A percentile compares a stretch with the other conserved stretches of the same genome.
Evolutionary conservation across 2,888 invertebrate genomes (phyloP).

Genomic region (Latrodectus hesperus): DNA sequence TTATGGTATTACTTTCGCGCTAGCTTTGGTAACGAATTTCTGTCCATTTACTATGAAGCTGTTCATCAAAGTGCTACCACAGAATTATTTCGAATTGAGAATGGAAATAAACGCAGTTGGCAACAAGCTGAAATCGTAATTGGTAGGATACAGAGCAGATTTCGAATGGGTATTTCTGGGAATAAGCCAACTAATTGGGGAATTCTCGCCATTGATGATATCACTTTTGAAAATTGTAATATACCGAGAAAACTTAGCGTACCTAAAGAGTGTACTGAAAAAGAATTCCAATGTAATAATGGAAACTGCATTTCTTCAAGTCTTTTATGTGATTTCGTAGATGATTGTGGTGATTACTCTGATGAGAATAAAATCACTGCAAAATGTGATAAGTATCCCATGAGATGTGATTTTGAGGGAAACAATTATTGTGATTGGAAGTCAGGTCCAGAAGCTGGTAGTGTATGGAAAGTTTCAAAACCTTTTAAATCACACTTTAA

Average conservation of each 20-base stretch:
- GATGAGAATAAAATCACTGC: conserved; percentile 57
- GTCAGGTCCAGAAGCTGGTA: conserved; percentile 18
- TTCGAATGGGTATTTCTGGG: conserved; percentile 42
- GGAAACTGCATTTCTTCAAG: conserved; percentile 55
- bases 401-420: conserved; percentile 67
- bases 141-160: conserved; percentile 54
- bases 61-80: conserved; percentile 36
- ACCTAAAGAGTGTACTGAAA: conserved; percentile 22
- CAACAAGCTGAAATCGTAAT: conserved; percentile 41
- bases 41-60: conserved; percentile 37
- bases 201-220: conserved; percentile 67
- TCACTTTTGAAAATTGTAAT: conserved; percentile 60
- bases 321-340: conserved; percentile 63
- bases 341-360: conserved; percentile 68
- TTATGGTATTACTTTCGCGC: conserved; percentile 62
- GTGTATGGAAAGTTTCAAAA: conserved; percentile 14
- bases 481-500: background rate
- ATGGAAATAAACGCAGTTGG: conserved; percentile 30
- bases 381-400: conserved; percentile 60
- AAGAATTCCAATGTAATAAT: conserved; percentile 52
- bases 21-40: background rate
- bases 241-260: conserved; percentile 28
- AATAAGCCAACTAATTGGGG: background rate
- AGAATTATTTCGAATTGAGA: conserved; percentile 30
- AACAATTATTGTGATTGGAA: conserved; percentile 61